Conservation (phyloP, 2,888 invertebrate genomes). For the Calliphora vomitoria region DNA sequence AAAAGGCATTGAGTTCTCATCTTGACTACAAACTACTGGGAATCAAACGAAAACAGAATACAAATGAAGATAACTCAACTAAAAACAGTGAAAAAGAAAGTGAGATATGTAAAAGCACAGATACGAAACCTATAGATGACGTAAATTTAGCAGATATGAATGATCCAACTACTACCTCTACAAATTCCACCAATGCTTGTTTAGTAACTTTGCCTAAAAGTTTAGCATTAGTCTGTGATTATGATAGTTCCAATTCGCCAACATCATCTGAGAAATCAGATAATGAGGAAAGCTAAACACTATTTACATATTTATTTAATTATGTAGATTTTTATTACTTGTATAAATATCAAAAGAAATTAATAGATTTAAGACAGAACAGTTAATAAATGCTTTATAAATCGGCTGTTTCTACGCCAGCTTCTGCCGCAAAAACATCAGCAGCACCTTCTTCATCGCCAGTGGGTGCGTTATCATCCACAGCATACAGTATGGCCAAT, state of each 20-base stretch:
- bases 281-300: conserved; percentile 50
- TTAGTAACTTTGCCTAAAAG: conserved; percentile 75
- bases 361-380: conserved; percentile 16
- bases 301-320: conserved; percentile 20
- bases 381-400: conserved; percentile 4
- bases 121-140: not conserved
- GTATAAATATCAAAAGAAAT: conserved; percentile 14
- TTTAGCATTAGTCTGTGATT: conserved; percentile 79
- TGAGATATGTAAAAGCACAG: not conserved
- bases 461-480: conserved; percentile 61
- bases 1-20: conserved; percentile 85
- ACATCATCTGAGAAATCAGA: conserved; percentile 48
- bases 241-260: conserved; percentile 76
- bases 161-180: not conserved
- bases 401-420: conserved; percentile 14
- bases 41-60: conserved; percentile 79
- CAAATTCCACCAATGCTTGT: conserved; percentile 7
- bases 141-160: not conserved
- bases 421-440: not conserved
- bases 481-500: conserved; percentile 77
- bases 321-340: conserved; percentile 42
- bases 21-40: conserved; percentile 81
- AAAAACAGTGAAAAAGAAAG: conserved; percentile 1
- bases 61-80: not conserved
- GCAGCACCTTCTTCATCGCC: conserved; percentile 28